Percentiles rank a stretch among this genome's conserved stretches.
phyloP scores from a whole-genome alignment of 2,113 vertebrate species.

The Paraplagusia blochii region DNA sequence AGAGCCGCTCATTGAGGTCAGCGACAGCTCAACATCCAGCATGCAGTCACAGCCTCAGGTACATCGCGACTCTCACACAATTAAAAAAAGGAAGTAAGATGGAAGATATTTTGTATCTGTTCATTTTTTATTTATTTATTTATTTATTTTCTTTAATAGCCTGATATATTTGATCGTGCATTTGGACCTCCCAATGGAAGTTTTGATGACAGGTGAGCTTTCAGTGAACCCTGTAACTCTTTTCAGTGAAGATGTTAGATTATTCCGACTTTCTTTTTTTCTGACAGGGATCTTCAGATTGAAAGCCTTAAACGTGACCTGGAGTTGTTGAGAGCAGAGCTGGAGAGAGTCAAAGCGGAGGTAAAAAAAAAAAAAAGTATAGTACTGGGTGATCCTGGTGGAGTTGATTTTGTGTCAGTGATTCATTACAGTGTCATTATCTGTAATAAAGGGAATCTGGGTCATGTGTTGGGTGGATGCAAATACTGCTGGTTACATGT shows the following conservation, averaged over 20 bases:
- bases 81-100: no score
- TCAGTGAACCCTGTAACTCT: background rate
- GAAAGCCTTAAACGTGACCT: slow-evolving; percentile 86
- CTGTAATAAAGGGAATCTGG: slow-evolving; percentile 44
- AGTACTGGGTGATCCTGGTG: background rate
- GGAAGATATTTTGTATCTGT: no score
- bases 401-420: background rate
- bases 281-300: slow-evolving; percentile 86
- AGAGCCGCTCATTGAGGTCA: slow-evolving; percentile 88
- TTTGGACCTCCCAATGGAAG: slow-evolving; percentile 89
- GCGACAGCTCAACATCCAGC: slow-evolving; percentile 58
- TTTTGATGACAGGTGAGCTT: slow-evolving; percentile 84
- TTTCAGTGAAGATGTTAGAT: slow-evolving; percentile 1
- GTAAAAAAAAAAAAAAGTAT: slow-evolving; percentile 60
- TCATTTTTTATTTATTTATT: background rate
- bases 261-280: slow-evolving; percentile 1
- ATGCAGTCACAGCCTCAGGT: slow-evolving; percentile 67
- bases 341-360: slow-evolving; percentile 91
- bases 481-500: slow-evolving; percentile 46
- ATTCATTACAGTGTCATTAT: slow-evolving; percentile 12
- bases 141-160: slow-evolving; percentile 55
- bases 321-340: slow-evolving; percentile 81
- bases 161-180: slow-evolving; percentile 89
- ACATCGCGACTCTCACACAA: background rate
- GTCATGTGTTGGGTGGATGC: slow-evolving; percentile 50